A percentile compares a stretch with the other conserved stretches of the same genome.
Evolutionary conservation across 1,140 invertebrate species (phyloP).

Genomic region (Oedothorax gibbosus): DNA sequence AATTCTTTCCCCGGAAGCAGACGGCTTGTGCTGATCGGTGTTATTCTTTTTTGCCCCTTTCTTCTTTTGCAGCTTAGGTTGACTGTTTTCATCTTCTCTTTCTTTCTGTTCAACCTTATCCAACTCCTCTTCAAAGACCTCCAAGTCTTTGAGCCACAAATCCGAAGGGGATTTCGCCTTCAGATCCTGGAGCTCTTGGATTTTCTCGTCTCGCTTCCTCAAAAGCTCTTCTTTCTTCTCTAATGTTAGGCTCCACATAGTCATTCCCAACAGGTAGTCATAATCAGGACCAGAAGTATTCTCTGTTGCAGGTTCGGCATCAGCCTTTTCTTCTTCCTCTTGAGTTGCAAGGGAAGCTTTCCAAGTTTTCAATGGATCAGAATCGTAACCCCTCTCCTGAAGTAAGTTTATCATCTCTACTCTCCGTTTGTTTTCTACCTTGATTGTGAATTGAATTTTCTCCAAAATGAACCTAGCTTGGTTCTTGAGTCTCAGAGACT

Average conservation of each 20-base stretch:
- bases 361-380: slow-evolving; percentile 95
- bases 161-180: slow-evolving; percentile 78
- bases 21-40: slow-evolving; percentile 71
- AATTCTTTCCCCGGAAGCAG: slow-evolving; percentile 75
- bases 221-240: slow-evolving; percentile 88
- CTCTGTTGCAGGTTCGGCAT: slow-evolving; percentile 65
- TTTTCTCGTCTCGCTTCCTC: slow-evolving; percentile 71
- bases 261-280: slow-evolving; percentile 93
- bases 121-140: slow-evolving; percentile 79
- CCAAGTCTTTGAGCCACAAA: slow-evolving; percentile 91
- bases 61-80: slow-evolving; percentile 25
- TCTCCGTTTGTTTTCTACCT: slow-evolving; percentile 95
- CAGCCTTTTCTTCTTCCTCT: slow-evolving; percentile 65
- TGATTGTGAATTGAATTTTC: slow-evolving; percentile 91
- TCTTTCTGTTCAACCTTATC: slow-evolving; percentile 62
- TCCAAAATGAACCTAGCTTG: slow-evolving; percentile 97
- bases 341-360: slow-evolving; percentile 75
- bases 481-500: slow-evolving; percentile 88
- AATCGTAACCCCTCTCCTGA: slow-evolving; percentile 85
- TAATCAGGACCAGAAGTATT: slow-evolving; percentile 72
- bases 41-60: slow-evolving; percentile 68
- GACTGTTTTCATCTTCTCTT: slow-evolving; percentile 58
- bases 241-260: slow-evolving; percentile 91
- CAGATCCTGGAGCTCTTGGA: slow-evolving; percentile 68
- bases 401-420: slow-evolving; percentile 89